Evolutionary conservation across 2,113 vertebrate species (phyloP), one percentile per base, ranked within the genome.

Genomic region (Stomatorhinus ivindoensis): DNA sequence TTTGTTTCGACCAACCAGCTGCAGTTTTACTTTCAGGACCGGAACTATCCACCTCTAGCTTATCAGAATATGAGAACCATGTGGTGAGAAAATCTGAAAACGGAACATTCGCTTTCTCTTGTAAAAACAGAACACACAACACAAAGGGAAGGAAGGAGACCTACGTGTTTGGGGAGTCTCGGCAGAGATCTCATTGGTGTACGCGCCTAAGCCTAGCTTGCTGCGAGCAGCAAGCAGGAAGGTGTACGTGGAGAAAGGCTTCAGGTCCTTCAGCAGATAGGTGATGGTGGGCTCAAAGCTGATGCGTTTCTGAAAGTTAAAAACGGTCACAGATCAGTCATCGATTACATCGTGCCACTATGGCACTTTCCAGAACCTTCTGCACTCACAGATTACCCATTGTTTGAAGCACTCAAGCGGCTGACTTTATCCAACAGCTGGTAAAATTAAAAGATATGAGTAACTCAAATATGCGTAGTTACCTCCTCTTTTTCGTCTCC

Each of bases 151-250:
- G 94, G 97, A 99, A 95, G 95, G 94, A 93, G 95, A 99, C 98
- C 96, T 99, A 99, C 98, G 99, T 97, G 98, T 99, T 96, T 99
- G 98, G 93, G 99, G 97, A 87, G 98, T 99, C 95, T 98, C 97
- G 0, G 98, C 98, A 58, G 98, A 98, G 92, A 99, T 98, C 95
- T 99, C 98, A 7, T 97, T 95, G 90, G 98, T 99, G 1, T 99
- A 98, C 89, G 98, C 98, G 89, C 98, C 98, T 9, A 98, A 94
- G 90, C 98, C 98, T 86, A 98, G 97, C 31, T 97, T 97, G 94
- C 98, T 99, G 27, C 97, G 97, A 0, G 98, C 98, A 88, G 98
- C 97, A 90, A 99, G 95, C 82, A 97, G 98, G 92, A 99, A 99
- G 91, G 96, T 96, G 92, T 99, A 99, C 15, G 97, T 96, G 86